A percentile compares a stretch with the other conserved stretches of the same genome.
Evolutionary conservation across 2,797 vertebrate genomes (phyloP).

Genomic region (Dendrocincla tyrannina): DNA sequence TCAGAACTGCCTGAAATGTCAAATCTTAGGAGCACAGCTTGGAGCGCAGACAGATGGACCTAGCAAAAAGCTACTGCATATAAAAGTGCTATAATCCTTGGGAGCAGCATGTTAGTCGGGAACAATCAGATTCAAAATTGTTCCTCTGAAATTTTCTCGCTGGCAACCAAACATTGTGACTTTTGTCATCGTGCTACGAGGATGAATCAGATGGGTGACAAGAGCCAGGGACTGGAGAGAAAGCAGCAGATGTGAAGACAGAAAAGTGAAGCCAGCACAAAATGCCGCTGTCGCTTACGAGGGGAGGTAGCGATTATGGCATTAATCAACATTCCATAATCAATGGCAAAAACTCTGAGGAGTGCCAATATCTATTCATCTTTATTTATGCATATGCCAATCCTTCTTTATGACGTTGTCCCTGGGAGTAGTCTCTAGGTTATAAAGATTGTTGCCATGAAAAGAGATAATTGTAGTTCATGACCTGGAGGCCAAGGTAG

Average conservation of each 20-base stretch:
- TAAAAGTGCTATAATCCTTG: conserved; percentile 46
- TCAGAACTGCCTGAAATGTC: conserved; percentile 65
- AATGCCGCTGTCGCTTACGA: conserved; percentile 37
- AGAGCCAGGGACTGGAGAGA: conserved; percentile 50
- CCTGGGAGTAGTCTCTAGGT: conserved; percentile 59
- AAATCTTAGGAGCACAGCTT: conserved; percentile 54
- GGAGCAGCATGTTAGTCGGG: conserved; percentile 45
- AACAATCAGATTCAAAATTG: conserved; percentile 58
- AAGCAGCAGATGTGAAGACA: conserved; percentile 52
- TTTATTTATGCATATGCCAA: conserved; percentile 57
- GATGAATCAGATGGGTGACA: conserved; percentile 60
- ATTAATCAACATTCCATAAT: conserved; percentile 66
- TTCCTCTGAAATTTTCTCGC: conserved; percentile 62
- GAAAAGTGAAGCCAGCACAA: conserved; percentile 38
- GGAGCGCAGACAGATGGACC: conserved; percentile 35
- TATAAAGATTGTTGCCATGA: conserved; percentile 59
- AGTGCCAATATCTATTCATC: conserved; percentile 62
- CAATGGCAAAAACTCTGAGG: conserved; percentile 52
- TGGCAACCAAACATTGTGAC: conserved; percentile 62
- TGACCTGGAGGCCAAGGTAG: conserved; percentile 51
- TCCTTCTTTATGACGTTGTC: conserved; percentile 55
- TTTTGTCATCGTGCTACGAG: conserved; percentile 57
- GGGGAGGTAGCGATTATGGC: conserved; percentile 53
- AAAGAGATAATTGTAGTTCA: conserved; percentile 59
- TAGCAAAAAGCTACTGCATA: conserved; percentile 32